phyloP scores from a whole-genome alignment of 2,113 vertebrate genomes.

The Macaca mulatta region DNA sequence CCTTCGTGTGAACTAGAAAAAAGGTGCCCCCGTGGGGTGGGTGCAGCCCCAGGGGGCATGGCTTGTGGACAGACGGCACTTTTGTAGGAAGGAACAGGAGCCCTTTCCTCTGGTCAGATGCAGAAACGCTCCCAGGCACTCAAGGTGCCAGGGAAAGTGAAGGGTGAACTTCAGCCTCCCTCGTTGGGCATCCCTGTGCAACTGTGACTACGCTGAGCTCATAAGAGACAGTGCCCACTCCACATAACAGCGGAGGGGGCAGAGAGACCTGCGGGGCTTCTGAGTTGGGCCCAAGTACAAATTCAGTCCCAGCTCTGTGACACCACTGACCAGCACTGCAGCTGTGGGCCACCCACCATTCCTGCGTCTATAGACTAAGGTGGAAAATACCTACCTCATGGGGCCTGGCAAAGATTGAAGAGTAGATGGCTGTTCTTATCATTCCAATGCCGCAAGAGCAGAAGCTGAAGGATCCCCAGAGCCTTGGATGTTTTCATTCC shows the following conservation, averaged over 20 bases:
- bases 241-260: not conserved
- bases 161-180: not conserved
- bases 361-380: not conserved
- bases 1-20: not conserved
- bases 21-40: fast-evolving
- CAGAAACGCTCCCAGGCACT: fast-evolving
- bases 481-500: constrained; percentile 60
- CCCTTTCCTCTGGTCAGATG: not conserved
- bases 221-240: not conserved
- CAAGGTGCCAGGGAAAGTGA: fast-evolving
- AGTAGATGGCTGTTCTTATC: not conserved
- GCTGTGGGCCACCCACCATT: fast-evolving
- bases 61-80: not conserved
- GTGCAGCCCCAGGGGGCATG: fast-evolving
- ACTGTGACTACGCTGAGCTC: not conserved
- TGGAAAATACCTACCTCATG: not conserved
- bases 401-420: not conserved
- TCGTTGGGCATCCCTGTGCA: too few species aligned
- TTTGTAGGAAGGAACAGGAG: not conserved
- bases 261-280: fast-evolving
- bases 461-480: not conserved
- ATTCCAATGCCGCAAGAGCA: not conserved
- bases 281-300: not conserved
- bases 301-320: not conserved
- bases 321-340: too few species aligned